phyloP scores from a whole-genome alignment of 2,113 vertebrate species.

The Osmerus eperlanus region DNA sequence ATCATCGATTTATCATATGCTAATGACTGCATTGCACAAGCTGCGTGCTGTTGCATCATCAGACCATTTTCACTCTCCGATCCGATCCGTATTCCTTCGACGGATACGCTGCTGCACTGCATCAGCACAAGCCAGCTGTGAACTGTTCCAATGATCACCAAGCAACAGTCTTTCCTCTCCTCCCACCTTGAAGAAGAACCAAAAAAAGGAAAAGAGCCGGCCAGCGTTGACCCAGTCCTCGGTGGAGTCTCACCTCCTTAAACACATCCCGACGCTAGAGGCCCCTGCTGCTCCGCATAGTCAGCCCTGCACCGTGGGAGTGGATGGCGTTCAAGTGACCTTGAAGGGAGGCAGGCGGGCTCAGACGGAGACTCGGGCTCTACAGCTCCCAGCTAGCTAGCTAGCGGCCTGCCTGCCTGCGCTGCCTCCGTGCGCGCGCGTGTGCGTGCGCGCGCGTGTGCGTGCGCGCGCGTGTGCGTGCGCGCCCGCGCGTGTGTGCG shows the following conservation, averaged over 20 bases:
- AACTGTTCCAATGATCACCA: background rate
- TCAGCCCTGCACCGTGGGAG: conserved; percentile 37
- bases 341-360: conserved; percentile 32
- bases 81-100: background rate
- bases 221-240: too few species aligned
- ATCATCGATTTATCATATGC: conserved; percentile 8
- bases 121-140: background rate
- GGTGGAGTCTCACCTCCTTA: background rate
- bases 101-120: background rate
- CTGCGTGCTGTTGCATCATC: background rate
- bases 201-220: background rate
- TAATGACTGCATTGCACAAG: background rate
- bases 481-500: too few species aligned
- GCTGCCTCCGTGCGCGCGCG: background rate
- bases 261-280: background rate
- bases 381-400: conserved; percentile 20
- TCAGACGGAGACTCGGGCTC: conserved; percentile 41
- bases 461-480: background rate
- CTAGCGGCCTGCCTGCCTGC: conserved; percentile 1
- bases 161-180: background rate
- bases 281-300: background rate
- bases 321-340: conserved; percentile 64
- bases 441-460: background rate
- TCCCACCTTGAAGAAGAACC: background rate
- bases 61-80: background rate